Base-by-base conservation (phyloP, 2,888 invertebrate species). In the Allygus modestus region DNA sequence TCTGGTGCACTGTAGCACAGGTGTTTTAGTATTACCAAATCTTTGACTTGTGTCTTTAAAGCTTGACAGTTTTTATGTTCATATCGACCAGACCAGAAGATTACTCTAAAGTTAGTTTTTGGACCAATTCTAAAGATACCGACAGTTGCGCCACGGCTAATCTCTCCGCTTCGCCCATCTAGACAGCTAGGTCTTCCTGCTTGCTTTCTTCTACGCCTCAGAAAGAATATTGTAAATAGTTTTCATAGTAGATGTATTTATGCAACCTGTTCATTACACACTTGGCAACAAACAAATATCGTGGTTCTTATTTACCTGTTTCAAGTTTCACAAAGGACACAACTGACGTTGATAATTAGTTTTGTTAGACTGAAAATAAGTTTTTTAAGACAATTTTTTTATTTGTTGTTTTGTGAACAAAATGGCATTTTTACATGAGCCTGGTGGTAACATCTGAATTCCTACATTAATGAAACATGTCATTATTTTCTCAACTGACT, bases 161-260 rank as follows among this genome's bases (percentile, higher is more conserved):
- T 77, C 46, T 51, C 28, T 58, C 41, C 46, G n/a, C 54, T 58
- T 46, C 31, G 37, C 58, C 58, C 79, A 12, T 58, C 79, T 79
- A 79, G 79, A 54, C 28, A 41, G 54, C 83, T 83, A 83, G 83
- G 37, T 58, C 75, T 61, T 83, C 61, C 75, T 54, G 65, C 58
- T 75, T 58, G 83, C 83, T 75, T 83, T 54, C 83, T 54, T 75
- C 75, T 54, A 23, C 43, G 75, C 75, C 75, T 75, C 51, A 82
- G 65, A 82, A 43, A 28, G 54, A 82, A 69, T 83, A 83, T 75
- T 83, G 83, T 83, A 83, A 54, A 83, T 83, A 83, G 83, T 83
- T 83, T 83, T 83, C 83, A 83, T 83, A 83, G 83, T 83, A 75
- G 75, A 83, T 83, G 83, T 83, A 83, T 83, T 83, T 83, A 83